Percentiles rank a stretch among this genome's conserved stretches.
phyloP scores from a whole-genome alignment of 1,140 invertebrate species.

The Magallana gigas region DNA sequence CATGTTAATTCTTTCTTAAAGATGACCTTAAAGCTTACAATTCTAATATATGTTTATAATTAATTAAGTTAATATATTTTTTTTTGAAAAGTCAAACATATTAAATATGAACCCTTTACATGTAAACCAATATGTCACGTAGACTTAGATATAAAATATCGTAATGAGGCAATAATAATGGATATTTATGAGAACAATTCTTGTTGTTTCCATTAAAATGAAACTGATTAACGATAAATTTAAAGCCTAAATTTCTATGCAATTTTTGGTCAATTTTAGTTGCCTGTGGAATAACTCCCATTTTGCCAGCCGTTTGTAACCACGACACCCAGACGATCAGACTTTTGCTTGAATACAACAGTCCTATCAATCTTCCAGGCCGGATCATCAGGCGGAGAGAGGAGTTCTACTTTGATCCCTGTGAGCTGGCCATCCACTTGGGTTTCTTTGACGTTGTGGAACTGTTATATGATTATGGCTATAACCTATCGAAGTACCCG shows the following conservation, averaged over 20 bases:
- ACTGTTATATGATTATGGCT: conserved; percentile 51
- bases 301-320: conserved; percentile 47
- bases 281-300: conserved; percentile 46
- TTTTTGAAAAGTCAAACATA: background rate
- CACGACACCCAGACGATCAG: too few relatives aligned
- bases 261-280: conserved; percentile 35
- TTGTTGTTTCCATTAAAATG: background rate
- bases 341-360: conserved; percentile 53
- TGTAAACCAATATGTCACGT: background rate
- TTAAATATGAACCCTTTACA: background rate
- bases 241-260: background rate
- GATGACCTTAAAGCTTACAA: too few relatives aligned
- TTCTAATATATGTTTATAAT: too few relatives aligned
- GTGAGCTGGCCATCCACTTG: conserved; percentile 56
- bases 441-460: conserved; percentile 46
- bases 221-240: background rate
- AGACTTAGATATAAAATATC: background rate
- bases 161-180: background rate
- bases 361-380: conserved; percentile 49
- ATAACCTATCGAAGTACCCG: conserved; percentile 32
- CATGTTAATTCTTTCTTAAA: too few relatives aligned
- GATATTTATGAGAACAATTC: background rate
- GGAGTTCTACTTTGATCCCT: conserved; percentile 56
- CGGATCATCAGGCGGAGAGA: conserved; percentile 43
- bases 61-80: too few relatives aligned